phyloP scores from a whole-genome alignment of 2,113 vertebrate genomes.

The Dicaeum eximium region DNA sequence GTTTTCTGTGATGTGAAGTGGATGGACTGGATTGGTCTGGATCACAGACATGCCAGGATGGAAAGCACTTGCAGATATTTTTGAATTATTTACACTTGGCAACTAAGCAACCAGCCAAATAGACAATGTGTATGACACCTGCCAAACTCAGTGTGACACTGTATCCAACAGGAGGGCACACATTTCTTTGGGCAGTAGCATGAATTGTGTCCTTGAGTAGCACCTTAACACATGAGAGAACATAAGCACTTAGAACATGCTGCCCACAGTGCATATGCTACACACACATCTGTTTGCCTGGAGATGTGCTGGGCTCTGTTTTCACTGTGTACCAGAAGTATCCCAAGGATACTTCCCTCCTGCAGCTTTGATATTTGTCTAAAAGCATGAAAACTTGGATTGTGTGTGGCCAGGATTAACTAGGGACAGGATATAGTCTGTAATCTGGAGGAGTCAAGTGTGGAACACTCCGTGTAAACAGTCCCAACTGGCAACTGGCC shows the following conservation, averaged over 20 bases:
- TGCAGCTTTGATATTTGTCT: slow-evolving; percentile 47
- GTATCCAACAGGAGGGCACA: not conserved
- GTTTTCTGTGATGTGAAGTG: slow-evolving; percentile 65
- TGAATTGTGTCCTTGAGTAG: not conserved
- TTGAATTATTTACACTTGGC: slow-evolving; percentile 40
- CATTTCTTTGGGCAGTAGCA: not conserved
- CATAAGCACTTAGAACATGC: not conserved
- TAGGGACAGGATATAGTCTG: slow-evolving; percentile 38
- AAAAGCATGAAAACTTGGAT: slow-evolving; percentile 24
- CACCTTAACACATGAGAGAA: not conserved
- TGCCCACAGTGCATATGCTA: not conserved
- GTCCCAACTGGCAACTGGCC: slow-evolving; percentile 29
- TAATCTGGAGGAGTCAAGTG: slow-evolving; percentile 23
- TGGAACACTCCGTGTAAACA: slow-evolving; percentile 24
- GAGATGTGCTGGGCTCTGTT: not conserved
- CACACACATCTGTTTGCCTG: not conserved
- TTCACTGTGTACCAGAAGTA: not conserved
- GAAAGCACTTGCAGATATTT: slow-evolving; percentile 31
- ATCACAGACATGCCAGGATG: slow-evolving; percentile 29
- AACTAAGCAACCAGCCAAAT: slow-evolving; percentile 19
- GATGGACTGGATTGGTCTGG: slow-evolving; percentile 52
- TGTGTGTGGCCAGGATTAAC: slow-evolving; percentile 55
- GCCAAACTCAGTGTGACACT: not conserved
- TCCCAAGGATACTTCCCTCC: not conserved
- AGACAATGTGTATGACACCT: slow-evolving; percentile 39